A percentile compares a stretch with the other conserved stretches of the same genome.
phyloP scores from a whole-genome alignment of 1,140 invertebrate genomes.

The Sycophila sp. region DNA sequence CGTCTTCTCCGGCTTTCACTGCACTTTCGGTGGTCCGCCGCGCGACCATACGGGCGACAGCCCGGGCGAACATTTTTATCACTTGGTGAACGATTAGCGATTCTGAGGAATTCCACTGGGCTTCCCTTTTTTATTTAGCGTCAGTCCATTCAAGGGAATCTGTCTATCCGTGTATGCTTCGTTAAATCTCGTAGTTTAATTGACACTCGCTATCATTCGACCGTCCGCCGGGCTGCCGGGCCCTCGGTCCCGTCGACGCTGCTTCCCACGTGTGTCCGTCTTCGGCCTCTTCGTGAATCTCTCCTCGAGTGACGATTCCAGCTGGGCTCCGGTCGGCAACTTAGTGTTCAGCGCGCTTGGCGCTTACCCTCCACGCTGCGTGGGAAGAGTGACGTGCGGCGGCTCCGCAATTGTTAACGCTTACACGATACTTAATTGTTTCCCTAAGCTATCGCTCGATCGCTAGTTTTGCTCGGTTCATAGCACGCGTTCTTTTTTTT shows the following conservation, averaged over 20 bases:
- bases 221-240: not conserved
- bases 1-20: slow-evolving; percentile 5
- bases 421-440: not conserved
- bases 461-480: not conserved
- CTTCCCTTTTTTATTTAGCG: not conserved
- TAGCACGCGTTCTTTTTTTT: no score
- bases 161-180: not conserved
- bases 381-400: not conserved
- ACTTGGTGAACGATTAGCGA: slow-evolving; percentile 28
- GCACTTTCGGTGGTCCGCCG: not conserved
- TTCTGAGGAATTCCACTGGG: slow-evolving; percentile 25
- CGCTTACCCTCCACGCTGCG: not conserved
- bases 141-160: not conserved
- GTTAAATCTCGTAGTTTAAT: slow-evolving; percentile 12
- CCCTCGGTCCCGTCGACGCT: not conserved
- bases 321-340: not conserved
- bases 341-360: not conserved
- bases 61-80: slow-evolving; percentile 13
- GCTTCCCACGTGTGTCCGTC: slow-evolving; percentile 15
- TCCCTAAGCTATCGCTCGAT: not conserved
- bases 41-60: not conserved
- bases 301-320: no score
- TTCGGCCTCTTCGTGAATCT: slow-evolving; percentile 24
- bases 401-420: not conserved
- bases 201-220: slow-evolving; percentile 25